Evolutionary conservation across 2,113 vertebrate genomes (phyloP).

Genomic region (Neotoma lepida): DNA sequence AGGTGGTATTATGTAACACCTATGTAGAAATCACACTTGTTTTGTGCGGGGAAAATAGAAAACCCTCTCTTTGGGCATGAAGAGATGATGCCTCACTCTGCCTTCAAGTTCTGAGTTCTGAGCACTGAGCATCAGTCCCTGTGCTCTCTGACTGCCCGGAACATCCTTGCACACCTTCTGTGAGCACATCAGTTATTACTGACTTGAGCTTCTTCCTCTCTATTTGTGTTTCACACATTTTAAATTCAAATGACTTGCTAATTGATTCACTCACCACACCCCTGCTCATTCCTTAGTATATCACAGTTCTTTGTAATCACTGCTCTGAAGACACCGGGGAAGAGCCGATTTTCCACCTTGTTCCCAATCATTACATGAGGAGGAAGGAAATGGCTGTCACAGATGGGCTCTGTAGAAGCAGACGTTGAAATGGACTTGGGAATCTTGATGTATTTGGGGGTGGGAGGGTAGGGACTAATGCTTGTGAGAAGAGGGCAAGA

Average conservation of each 20-base stretch:
- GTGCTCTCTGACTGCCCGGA: slow-evolving; percentile 71
- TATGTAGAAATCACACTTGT: not conserved
- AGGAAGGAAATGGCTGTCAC: not conserved
- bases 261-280: slow-evolving; percentile 69
- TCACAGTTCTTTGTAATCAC: not conserved
- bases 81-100: not conserved
- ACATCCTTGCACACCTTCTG: slow-evolving; percentile 81
- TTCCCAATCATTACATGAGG: not conserved
- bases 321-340: not conserved
- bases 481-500: not conserved
- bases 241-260: slow-evolving; percentile 78
- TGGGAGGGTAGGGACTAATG: not conserved
- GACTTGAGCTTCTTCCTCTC: slow-evolving; percentile 80
- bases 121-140: not conserved
- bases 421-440: not conserved
- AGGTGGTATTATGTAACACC: not conserved
- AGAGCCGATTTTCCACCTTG: not conserved
- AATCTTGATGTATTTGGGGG: not conserved
- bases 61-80: not conserved
- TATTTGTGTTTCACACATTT: slow-evolving; percentile 85
- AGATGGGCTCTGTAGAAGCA: not conserved
- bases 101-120: slow-evolving; percentile 38
- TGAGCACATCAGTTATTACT: slow-evolving; percentile 81
- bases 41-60: not conserved
- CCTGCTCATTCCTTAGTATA: not conserved